These are phyloP conservation scores for Plemyria rubiginata DNA, from an alignment of 2,888 invertebrate genomes.

Conservation along the genomic window DNA sequence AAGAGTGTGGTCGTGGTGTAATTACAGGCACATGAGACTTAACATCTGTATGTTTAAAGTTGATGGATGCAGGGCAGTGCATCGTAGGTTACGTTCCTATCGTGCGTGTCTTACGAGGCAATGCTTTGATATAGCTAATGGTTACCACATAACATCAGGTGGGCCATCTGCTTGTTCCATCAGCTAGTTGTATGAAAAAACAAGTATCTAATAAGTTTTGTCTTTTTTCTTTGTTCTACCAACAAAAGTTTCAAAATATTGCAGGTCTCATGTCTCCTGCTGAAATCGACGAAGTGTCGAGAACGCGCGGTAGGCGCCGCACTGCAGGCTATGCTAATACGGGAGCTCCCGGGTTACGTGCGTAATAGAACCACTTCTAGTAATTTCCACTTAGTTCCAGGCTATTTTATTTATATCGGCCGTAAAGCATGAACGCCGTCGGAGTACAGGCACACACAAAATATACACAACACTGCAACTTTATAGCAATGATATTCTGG, in stretches of 20 bases:
- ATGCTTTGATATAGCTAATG: no score
- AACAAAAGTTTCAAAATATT: not conserved
- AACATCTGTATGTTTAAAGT: no score
- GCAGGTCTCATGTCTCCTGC: not conserved
- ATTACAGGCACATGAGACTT: no score
- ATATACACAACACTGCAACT: not conserved
- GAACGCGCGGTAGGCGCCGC: slow-evolving; percentile 39
- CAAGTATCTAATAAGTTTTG: no score
- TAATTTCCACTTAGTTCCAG: slow-evolving; percentile 72
- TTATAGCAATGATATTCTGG: no score
- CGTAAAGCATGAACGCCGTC: slow-evolving; percentile 38
- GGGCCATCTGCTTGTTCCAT: no score
- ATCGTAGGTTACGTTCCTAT: no score
- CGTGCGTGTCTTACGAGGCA: no score
- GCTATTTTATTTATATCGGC: slow-evolving; percentile 54
- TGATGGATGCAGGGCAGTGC: no score
- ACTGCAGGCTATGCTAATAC: slow-evolving; percentile 62
- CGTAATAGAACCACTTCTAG: slow-evolving; percentile 71
- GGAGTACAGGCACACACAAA: slow-evolving; percentile 17
- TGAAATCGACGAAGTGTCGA: slow-evolving; percentile 17
- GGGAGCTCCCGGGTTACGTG: slow-evolving; percentile 72
- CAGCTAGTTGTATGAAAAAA: no score
- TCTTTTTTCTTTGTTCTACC: not conserved
- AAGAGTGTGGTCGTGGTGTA: no score
- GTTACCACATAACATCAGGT: no score